Conservation (phyloP, 2,797 vertebrate species). For the Pseudotriccus pelzelni region DNA sequence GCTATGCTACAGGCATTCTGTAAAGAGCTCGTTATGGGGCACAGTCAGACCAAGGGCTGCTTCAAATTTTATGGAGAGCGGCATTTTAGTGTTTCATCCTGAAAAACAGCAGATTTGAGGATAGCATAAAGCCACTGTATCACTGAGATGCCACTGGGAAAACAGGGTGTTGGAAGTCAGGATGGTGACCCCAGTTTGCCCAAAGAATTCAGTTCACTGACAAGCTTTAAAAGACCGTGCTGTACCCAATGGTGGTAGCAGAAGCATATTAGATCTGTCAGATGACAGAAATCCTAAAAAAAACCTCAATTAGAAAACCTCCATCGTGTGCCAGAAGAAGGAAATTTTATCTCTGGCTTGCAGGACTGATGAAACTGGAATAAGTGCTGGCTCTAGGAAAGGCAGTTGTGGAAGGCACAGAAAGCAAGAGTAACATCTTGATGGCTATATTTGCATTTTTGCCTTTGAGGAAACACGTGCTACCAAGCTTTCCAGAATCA, state of each 20-base stretch:
- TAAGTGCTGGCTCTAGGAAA: background rate
- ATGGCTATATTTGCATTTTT: background rate
- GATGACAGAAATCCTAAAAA: background rate
- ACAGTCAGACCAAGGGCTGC: background rate
- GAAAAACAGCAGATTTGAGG: background rate
- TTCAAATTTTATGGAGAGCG: background rate
- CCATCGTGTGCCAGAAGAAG: background rate
- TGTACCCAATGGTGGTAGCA: background rate
- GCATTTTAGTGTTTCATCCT: background rate
- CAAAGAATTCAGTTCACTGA: background rate
- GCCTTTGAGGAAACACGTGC: background rate
- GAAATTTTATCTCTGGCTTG: background rate
- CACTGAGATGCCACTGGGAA: background rate
- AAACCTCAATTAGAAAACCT: background rate
- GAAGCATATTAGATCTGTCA: background rate
- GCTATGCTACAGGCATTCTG: rapidly evolving
- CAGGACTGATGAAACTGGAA: background rate
- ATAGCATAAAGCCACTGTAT: background rate
- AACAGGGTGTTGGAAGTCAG: background rate
- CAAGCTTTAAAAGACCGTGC: background rate
- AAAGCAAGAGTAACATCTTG: background rate
- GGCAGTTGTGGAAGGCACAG: background rate
- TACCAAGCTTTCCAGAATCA: background rate
- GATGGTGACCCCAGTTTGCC: background rate
- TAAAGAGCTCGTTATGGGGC: background rate